Conservation (phyloP, 2,888 invertebrate genomes). For the Plemyria rubiginata region DNA sequence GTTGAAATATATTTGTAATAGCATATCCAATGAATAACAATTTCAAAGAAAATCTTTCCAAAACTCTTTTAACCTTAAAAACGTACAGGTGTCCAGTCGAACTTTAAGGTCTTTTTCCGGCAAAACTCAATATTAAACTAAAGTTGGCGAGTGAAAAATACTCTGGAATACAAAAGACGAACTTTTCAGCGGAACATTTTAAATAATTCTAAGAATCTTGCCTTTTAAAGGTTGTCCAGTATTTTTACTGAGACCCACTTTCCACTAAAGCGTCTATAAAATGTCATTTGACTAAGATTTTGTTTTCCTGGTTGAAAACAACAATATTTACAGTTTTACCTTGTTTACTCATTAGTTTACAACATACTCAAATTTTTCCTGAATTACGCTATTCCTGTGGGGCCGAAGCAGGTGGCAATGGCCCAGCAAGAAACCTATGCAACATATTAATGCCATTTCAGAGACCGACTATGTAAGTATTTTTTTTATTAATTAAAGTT, state of each 20-base stretch:
- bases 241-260: constrained; percentile 22
- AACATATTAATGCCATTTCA: too few relatives aligned
- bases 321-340: too few relatives aligned
- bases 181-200: constrained; percentile 42
- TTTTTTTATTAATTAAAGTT: too few relatives aligned
- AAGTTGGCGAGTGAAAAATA: constrained; percentile 61
- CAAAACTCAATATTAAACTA: constrained; percentile 61
- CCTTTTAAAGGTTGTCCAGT: constrained; percentile 38
- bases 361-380: too few relatives aligned
- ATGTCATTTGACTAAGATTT: background rate
- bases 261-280: constrained; percentile 12
- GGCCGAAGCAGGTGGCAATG: too few relatives aligned
- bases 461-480: too few relatives aligned
- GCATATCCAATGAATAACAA: too few relatives aligned
- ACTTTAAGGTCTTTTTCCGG: constrained; percentile 38
- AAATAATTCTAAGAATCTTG: constrained; percentile 38
- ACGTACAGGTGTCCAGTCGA: constrained; percentile 38
- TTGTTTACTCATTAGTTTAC: too few relatives aligned
- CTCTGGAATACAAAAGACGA: constrained; percentile 65
- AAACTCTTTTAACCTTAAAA: constrained; percentile 18
- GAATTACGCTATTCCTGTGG: too few relatives aligned
- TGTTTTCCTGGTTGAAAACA: too few relatives aligned
- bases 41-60: background rate
- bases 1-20: too few relatives aligned
- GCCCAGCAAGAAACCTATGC: too few relatives aligned